Evolutionary conservation across 1,140 invertebrate genomes (phyloP), one percentile per base, ranked within the genome.

Genomic region (Tetramorium parvispinum): DNA sequence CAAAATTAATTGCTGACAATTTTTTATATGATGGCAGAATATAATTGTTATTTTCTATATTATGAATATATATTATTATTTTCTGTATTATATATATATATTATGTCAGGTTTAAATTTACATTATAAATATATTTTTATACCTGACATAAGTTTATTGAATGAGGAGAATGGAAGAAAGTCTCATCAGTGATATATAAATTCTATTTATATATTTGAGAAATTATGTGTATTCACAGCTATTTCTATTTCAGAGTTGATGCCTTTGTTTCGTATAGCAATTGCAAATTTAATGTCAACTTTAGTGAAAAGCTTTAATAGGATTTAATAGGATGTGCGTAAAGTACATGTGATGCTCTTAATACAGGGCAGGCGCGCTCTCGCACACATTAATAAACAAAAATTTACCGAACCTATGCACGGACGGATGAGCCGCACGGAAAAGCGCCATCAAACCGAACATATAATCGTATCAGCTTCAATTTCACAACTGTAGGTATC

Each of bases 401-500:
- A 75, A 61, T 75, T 83, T 73, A 18, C 24, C 24, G 5, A 16
- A 49, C 24, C 18, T 16, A n/a, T n/a, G 24, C 40, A 5, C 6
- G 51, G 5, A 32, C 18, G 24, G 53, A 13, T 18, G 16, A 70
- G 10, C 21, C 51, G 40, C 66, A 8, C 24, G 13, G 59, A 66
- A 32, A 79, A 79, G 21, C 13, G 40, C 13, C n/a, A 73, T 73
- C 37, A 68, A 75, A 21, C 18, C 40, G n/a, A 75, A 75, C 55
- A 5, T 59, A 61, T 75, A 83, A 75, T 61, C 53, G 40, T 75
- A 75, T 75, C 68, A n/a, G 40, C 53, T 49, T 83, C 68, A 83
- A 83, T 83, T 83, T 75, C 53, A 73, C 53, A 24, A 83, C n/a
- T n/a, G 40, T 73, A 27, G 68, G 68, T 40, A 59, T 75, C 55